A percentile compares a stretch with the other conserved stretches of the same genome.
Evolutionary conservation across 2,888 invertebrate genomes (phyloP).

Genomic region (Nemotelus nigrinus): DNA sequence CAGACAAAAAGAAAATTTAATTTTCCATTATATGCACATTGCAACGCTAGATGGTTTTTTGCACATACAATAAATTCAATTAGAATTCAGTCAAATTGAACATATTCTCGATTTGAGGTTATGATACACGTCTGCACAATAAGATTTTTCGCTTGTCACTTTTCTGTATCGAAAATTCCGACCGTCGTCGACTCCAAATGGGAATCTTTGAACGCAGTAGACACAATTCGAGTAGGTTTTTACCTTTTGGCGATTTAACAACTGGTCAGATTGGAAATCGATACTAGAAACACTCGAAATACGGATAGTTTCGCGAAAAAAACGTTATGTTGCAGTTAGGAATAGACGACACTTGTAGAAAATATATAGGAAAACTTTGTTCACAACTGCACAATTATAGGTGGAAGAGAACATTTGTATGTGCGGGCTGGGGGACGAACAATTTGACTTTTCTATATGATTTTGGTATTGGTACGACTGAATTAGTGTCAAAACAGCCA

Average conservation of each 20-base stretch:
- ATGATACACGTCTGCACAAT: constrained; percentile 47
- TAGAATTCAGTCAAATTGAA: constrained; percentile 1
- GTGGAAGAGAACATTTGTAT: not conserved
- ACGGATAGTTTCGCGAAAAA: not conserved
- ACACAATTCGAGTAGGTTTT: no score
- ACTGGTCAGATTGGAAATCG: no score
- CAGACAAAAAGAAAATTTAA: no score
- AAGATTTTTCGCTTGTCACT: constrained; percentile 42
- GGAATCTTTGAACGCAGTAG: no score
- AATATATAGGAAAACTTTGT: not conserved
- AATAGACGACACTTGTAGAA: not conserved
- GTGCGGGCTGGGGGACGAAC: not conserved
- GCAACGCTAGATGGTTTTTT: not conserved
- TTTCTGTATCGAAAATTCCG: not conserved
- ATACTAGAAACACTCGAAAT: not conserved
- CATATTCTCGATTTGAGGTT: constrained; percentile 47
- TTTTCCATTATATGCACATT: not conserved
- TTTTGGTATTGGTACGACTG: not conserved
- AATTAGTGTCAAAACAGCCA: not conserved
- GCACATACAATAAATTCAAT: not conserved
- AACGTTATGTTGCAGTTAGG: not conserved
- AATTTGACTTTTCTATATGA: not conserved
- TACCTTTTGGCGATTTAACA: no score
- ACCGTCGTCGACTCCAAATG: no score
- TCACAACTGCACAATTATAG: not conserved